Evolutionary conservation across 2,113 vertebrate species (phyloP).

Genomic region (Butorides virescens): DNA sequence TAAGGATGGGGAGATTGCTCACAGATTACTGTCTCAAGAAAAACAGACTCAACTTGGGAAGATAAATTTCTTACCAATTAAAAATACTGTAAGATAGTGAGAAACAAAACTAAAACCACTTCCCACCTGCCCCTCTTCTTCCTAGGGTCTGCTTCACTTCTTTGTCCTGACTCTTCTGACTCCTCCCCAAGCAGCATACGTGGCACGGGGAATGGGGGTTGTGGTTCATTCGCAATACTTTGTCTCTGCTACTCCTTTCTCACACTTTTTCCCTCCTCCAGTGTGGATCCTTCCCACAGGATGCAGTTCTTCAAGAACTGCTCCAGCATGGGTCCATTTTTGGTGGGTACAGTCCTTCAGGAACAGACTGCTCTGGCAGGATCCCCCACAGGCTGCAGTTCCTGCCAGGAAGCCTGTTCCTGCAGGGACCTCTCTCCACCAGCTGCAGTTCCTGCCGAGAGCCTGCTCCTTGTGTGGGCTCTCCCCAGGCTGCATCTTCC

Average conservation of each 20-base stretch:
- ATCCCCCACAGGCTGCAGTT: not conserved
- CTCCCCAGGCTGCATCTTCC: not conserved
- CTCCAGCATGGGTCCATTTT: not conserved
- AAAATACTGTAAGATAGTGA: not conserved
- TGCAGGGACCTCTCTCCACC: not conserved
- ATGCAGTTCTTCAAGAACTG: not conserved
- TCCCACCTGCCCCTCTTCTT: not conserved
- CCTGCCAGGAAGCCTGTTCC: not conserved
- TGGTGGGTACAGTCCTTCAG: not conserved
- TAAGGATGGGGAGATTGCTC: not conserved
- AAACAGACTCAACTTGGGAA: not conserved
- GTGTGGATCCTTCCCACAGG: fast-evolving
- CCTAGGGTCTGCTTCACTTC: not conserved
- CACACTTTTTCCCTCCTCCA: not conserved
- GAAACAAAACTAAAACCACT: not conserved
- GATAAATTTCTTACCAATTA: not conserved
- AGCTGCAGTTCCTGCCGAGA: not conserved
- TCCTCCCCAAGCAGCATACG: not conserved
- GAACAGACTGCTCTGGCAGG: not conserved
- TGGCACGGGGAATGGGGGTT: not conserved
- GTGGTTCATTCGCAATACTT: not conserved
- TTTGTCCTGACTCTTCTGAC: not conserved
- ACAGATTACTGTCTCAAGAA: not conserved
- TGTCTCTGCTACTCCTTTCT: not conserved
- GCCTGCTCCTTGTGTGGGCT: not conserved